Evolutionary conservation across 2,888 invertebrate genomes (phyloP), one percentile per base, ranked within the genome.

Genomic region (Noctua janthe): DNA sequence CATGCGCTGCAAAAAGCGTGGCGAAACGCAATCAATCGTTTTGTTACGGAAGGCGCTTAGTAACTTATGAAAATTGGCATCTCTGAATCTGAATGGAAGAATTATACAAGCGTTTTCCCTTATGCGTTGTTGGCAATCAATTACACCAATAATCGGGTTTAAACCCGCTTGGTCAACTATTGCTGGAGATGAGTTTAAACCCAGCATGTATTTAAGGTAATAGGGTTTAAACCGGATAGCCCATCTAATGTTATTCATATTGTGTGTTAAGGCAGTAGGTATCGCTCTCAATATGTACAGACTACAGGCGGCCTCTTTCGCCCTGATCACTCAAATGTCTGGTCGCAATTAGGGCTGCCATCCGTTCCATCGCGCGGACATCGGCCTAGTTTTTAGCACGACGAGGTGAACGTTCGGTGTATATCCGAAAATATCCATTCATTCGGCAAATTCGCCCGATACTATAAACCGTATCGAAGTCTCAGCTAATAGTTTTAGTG

Each of bases 301-400:
- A 82, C 82, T 84, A 82, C 85, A 74, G 83, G 84, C 83, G 91
- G 89, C 89, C 92, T 91, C 90, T 91, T 90, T 91, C 87, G 86
- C 87, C 87, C 85, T 89, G 90, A 91, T 91, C 91, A 90, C 87
- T 89, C 89, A 78, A 88, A 90, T 89, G 92, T 89, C 91, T 91
- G 84, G 81, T 80, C 85, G 79, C 81, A 85, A 87, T 89, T 90
- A 94, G 92, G 93, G 93, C 80, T 90, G 91, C 87, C 90, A 89
- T 90, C 90, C 88, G 90, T 76, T 80, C 87, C 85, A 89, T 91
- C 89, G 87, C 78, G 87, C 89, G 92, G 91, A 87, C 91, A 88
- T 89, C 88, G 91, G 87, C 89, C 92, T 87, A 91, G 86, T 92
- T 92, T 91, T 90, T 88, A 88, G 80, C 81, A 81, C 86, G 82